Base-by-base conservation (phyloP, 2,888 invertebrate species). In the Eupithecia dodoneata region DNA sequence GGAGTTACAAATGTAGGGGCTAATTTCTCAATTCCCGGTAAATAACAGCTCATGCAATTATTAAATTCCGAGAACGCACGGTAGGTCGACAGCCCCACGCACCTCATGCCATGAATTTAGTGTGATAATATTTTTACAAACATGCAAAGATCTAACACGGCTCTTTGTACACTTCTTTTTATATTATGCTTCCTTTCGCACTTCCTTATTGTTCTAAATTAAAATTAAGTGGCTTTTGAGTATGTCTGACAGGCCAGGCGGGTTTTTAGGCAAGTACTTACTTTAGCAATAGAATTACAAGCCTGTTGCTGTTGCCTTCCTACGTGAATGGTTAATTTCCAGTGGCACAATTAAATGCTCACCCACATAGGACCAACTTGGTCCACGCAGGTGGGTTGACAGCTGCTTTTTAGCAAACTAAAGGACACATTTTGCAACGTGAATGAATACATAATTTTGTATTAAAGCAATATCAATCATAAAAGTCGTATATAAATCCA, bases 41-140 rank as follows among this genome's bases (percentile, higher is more conserved):
- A 86, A 81, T 84, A 84, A 87, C 87, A 86, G 84, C 85, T 87
- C 86, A 84, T 85, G 83, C 85, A 85, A 88, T 88, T 87, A 88
- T 85, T 86, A 84, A 85, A 86, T 89, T 89, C 87, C 86, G 81
- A 83, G 88, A 87, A 88, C 77, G 77, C 81, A 78, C 81, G 81
- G 81, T 79, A 78, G 84, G 84, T 82, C 82, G 79, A 78, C 78
- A 82, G 83, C 81, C 79, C 73, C 75, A 59, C 73, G 49, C 73
- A 76, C 73, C 73, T 78, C 76, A 74, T 66, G 66, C 52, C 69
- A 77, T 69, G 66, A 71, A 73, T 71, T 73, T 74, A 73, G 67
- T 70, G 73, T 73, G 44, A 49, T 75, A 44, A 67, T 47, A 67
- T 66, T 30, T 59, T 71, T 65, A 49, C 41, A 66, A 30, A 49